These are phyloP conservation scores for Hypocryptadius cinnamomeus DNA, from an alignment of 2,113 vertebrate species.

Conservation along the genomic window DNA sequence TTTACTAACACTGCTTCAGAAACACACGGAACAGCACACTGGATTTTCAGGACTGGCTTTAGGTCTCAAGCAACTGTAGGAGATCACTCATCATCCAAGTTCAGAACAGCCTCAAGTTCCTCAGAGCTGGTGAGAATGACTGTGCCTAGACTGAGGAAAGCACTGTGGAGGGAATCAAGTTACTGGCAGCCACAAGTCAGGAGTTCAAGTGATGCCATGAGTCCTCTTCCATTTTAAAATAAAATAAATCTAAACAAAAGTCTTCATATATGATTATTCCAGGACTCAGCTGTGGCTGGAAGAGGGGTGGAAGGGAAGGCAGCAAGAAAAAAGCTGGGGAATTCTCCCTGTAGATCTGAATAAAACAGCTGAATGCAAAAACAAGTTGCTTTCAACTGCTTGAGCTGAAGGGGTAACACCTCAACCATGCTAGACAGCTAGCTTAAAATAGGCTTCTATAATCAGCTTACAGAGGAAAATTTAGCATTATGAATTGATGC, in stretches of 20 bases:
- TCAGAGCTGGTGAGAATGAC: not conserved
- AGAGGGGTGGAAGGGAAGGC: not conserved
- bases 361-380: not conserved
- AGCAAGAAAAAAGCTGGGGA: not conserved
- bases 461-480: not conserved
- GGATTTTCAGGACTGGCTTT: not conserved
- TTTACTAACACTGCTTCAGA: not conserved
- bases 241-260: not conserved
- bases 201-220: not conserved
- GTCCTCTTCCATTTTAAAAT: not conserved
- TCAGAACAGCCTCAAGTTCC: not conserved
- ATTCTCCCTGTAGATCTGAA: not conserved
- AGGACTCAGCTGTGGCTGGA: not conserved
- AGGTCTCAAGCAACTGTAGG: not conserved
- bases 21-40: not conserved
- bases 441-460: not conserved
- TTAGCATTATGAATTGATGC: not conserved
- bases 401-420: not conserved
- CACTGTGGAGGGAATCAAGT: not conserved
- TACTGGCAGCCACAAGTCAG: not conserved
- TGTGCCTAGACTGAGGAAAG: not conserved
- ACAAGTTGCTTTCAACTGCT: not conserved
- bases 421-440: not conserved
- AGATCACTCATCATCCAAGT: not conserved
- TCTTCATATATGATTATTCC: not conserved